phyloP scores from a whole-genome alignment of 2,113 vertebrate species.

The Leptobrachium leishanense region DNA sequence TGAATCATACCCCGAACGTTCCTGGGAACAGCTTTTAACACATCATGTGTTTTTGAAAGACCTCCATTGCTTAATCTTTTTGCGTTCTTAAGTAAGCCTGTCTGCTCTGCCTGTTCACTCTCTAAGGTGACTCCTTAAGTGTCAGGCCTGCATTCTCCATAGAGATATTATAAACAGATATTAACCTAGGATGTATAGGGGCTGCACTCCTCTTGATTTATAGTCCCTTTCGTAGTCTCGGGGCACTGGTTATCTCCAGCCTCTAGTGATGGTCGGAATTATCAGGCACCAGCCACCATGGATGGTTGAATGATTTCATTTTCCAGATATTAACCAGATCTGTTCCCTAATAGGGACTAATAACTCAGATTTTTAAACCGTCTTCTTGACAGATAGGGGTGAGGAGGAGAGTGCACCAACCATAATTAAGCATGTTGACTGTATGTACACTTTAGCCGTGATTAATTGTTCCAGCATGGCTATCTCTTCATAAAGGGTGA shows the following conservation, averaged over 20 bases:
- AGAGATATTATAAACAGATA: constrained; percentile 77
- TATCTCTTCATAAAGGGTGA: constrained; percentile 83
- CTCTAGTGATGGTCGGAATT: constrained; percentile 69
- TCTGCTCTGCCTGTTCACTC: constrained; percentile 61
- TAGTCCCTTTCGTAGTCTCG: constrained; percentile 63
- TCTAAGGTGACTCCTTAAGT: constrained; percentile 63
- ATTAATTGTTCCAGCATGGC: constrained; percentile 80
- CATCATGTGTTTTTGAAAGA: constrained; percentile 30
- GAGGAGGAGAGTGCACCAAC: constrained; percentile 74
- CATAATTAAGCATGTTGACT: constrained; percentile 80
- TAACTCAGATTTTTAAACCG: constrained; percentile 93
- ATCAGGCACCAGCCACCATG: constrained; percentile 64
- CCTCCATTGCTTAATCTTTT: constrained; percentile 50
- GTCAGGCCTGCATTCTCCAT: constrained; percentile 66
- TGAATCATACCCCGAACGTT: neutral
- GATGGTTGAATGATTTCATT: constrained; percentile 73
- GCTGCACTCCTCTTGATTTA: constrained; percentile 80
- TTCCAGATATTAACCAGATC: constrained; percentile 88
- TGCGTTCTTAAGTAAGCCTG: constrained; percentile 57
- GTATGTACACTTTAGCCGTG: constrained; percentile 73
- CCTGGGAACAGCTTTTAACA: neutral
- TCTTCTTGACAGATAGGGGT: constrained; percentile 83
- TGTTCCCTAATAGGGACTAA: constrained; percentile 85
- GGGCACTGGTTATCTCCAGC: constrained; percentile 80
- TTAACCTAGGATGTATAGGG: constrained; percentile 79